A percentile compares a stretch with the other conserved stretches of the same genome.
These are phyloP conservation scores for Phoxinus phoxinus DNA, from an alignment of 2,113 vertebrate genomes.

Conservation along the genomic window DNA sequence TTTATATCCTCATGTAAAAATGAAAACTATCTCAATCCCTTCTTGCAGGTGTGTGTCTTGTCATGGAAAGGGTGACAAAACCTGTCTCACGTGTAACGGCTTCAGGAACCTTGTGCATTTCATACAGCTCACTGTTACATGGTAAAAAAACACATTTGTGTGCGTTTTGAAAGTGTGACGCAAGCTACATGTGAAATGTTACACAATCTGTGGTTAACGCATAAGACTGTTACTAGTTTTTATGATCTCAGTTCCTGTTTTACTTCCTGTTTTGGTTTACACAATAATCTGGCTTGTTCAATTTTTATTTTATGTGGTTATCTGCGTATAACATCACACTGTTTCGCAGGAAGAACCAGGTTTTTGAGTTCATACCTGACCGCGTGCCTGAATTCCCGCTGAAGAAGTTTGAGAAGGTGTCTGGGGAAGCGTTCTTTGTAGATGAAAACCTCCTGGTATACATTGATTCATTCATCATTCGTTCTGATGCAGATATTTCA, in stretches of 20 bases:
- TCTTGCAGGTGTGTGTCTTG: slow-evolving; percentile 73
- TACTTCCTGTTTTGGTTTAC: background rate
- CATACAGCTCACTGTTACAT: slow-evolving; percentile 75
- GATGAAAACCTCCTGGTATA: slow-evolving; percentile 80
- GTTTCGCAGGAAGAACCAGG: slow-evolving; percentile 79
- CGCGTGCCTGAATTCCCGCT: slow-evolving; percentile 76
- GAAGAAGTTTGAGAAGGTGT: slow-evolving; percentile 79
- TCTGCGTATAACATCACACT: background rate
- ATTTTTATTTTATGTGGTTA: background rate
- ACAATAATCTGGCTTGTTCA: background rate
- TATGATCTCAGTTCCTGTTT: background rate
- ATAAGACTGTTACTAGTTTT: background rate
- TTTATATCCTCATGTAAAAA: background rate
- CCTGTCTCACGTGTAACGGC: slow-evolving; percentile 71
- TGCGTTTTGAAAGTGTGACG: background rate
- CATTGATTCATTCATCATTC: background rate
- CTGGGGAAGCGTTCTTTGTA: slow-evolving; percentile 76
- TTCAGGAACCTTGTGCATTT: slow-evolving; percentile 77
- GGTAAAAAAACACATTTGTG: slow-evolving; percentile 61
- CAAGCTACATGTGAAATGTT: background rate
- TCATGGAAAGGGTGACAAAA: slow-evolving; percentile 73
- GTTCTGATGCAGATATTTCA: background rate
- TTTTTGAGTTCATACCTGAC: slow-evolving; percentile 79
- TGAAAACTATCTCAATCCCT: background rate
- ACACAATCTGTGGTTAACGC: background rate